Base-by-base conservation (phyloP, 2,797 vertebrate species). In the Apogon hyalosoma region DNA sequence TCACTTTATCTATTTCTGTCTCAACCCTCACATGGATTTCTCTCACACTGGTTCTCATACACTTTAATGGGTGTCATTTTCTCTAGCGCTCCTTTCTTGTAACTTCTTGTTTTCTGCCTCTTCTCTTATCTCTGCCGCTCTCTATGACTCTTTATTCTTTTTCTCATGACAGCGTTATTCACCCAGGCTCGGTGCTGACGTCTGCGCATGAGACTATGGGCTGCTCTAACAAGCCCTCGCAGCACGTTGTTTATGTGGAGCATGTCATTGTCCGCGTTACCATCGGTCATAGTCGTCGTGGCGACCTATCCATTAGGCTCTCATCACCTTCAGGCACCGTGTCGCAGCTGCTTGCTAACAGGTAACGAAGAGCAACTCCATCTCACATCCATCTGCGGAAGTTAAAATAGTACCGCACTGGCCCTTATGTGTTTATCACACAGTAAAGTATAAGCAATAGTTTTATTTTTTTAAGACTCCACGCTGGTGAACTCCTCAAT, bases 221-320 rank as follows among this genome's bases (percentile, higher is more conserved):
- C 64, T 98, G 97, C 87, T 92, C 94, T 0, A 78, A 88, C 70
- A 83, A 95, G 69, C 88, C 91, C 69, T 93, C 83, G 73, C 94
- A 93, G 75, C 94, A 92, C 1, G 95, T 98, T 70, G 94, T 89
- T 74, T 97, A 96, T 84, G 89, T 97, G 87, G 97, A 99, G 78
- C 97, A 99, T 0, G 95, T 98, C 0, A 83, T 97, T 1, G 93
- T 96, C 18, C 94, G 94, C 15, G 91, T 96, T 66, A 95, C 95
- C 86, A 94, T 98, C 84, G 90, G 92, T 64, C 97, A 97, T 69
- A 84, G 94, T 69, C 93, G 91, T 45, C 96, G 97, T 31, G 97
- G 97, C 76, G 96, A 98, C 90, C 92, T 99, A 89, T 95, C 96
- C 83, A 94, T 99, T 82, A 94, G 94, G 42, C 91, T 98, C 87